Conservation (phyloP, 2,888 invertebrate species). For the Harmothoe impar region DNA sequence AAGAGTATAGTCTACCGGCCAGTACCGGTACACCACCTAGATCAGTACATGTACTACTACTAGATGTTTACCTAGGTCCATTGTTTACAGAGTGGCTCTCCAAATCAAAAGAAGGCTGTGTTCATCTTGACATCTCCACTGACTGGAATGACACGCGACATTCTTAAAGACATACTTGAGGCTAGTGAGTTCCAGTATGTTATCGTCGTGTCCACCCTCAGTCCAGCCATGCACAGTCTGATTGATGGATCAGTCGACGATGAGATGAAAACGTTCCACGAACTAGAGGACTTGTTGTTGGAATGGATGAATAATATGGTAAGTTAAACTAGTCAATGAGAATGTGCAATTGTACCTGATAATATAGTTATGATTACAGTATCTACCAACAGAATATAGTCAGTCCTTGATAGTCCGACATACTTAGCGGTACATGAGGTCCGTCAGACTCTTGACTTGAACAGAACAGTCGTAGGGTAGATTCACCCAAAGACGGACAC, state of each 20-base stretch:
- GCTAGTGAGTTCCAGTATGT: conserved; percentile 87
- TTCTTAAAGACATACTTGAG: conserved; percentile 86
- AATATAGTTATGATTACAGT: no score
- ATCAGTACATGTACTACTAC: no score
- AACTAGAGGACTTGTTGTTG: conserved; percentile 84
- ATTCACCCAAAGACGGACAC: no score
- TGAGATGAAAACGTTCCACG: conserved; percentile 78
- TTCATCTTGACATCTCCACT: conserved; percentile 87
- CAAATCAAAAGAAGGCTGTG: conserved; percentile 84
- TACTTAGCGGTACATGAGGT: no score
- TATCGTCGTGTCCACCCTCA: conserved; percentile 86
- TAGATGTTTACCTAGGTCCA: no score
- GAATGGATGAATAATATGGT: conserved; percentile 87
- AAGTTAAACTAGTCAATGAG: conserved; percentile 64
- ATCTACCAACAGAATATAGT: no score
- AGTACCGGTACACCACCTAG: no score
- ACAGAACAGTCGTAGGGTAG: no score
- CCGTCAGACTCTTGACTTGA: no score
- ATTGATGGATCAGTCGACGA: conserved; percentile 82
- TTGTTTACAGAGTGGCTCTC: conserved; percentile 81
- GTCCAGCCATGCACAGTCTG: conserved; percentile 86
- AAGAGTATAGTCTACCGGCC: no score
- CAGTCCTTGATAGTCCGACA: no score
- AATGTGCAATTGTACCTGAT: no score
- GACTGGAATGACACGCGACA: conserved; percentile 85